Base-by-base conservation (phyloP, 2,797 vertebrate genomes). In the Australoheros facetus region DNA sequence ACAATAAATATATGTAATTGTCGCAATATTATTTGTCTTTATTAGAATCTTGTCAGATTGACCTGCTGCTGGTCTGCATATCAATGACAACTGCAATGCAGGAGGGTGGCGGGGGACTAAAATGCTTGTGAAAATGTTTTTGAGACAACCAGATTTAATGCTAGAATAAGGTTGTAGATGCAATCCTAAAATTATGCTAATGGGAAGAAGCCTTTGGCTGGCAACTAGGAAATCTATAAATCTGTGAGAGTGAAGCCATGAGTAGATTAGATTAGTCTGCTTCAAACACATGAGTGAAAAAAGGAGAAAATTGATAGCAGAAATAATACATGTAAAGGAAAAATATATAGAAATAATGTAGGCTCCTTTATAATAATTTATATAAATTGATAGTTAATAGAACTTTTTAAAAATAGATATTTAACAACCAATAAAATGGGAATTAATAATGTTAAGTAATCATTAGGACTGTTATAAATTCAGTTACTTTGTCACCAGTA, bases 1-100 rank as follows among this genome's bases (percentile, higher is more conserved):
- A 90, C 85, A 89, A 93, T 94, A 87, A 92, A 94, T 95, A 92
- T 85, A 77, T 91, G 91, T 94, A 94, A 94, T 94, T 93, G 91
- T 82, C 71, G 92, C 89, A 85, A 88, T 95, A 94, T 95, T 96
- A 95, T 96, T 95, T 94, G 95, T 95, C 95, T 95, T 95, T 96
- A 95, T 96, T 95, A 95, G 92, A 87, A 94, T 95, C 94, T 91
- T 94, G 94, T 95, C 94, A 95, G 88, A 89, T 88, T 93, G 94
- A 95, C 93, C 75, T 75, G 91, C 87, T 42, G 85, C 89, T 84
- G 91, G 91, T 79, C 85, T 93, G 92, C 93, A 94, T 94, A 91
- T 94, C 92, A 93, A 89, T 92, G 90, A 82, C 78, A 90, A 85
- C 89, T 90, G 90, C 87, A 8, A 60, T 77, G 71, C 58, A 62